Percentiles rank a stretch among this genome's conserved stretches.
Conservation (phyloP, 2,113 vertebrate species). For the Rhegmatorhina hoffmannsi region DNA sequence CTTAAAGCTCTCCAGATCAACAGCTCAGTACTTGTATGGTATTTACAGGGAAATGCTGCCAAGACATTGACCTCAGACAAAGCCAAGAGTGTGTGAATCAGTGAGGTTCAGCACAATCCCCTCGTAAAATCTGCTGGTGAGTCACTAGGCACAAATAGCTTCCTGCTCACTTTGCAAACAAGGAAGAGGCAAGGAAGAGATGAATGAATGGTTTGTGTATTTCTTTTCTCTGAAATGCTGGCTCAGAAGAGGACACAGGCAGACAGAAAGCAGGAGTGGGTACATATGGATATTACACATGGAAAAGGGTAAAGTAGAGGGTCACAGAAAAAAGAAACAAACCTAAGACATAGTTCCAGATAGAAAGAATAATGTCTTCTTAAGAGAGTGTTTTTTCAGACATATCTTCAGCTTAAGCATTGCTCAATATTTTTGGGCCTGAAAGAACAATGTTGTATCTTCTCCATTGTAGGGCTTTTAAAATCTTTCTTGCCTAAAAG, state of each 20-base stretch:
- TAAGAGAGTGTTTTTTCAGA: not conserved
- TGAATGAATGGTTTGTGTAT: not conserved
- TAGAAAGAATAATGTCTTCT: not conserved
- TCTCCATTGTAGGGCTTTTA: not conserved
- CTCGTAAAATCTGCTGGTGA: constrained; percentile 15
- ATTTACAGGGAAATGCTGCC: constrained; percentile 15
- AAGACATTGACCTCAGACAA: constrained; percentile 22
- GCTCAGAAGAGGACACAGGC: not conserved
- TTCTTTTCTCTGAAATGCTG: not conserved
- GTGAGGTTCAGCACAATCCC: constrained; percentile 19
- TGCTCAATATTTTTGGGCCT: not conserved
- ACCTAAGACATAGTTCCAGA: rapidly evolving
- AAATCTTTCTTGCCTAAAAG: not conserved
- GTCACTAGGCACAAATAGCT: constrained; percentile 29
- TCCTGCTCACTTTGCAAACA: not conserved
- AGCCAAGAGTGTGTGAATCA: not conserved
- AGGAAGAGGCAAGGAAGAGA: not conserved
- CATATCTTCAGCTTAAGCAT: not conserved
- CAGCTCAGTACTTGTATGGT: not conserved
- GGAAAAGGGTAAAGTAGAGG: not conserved
- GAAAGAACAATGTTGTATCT: not conserved
- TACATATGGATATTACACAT: not conserved
- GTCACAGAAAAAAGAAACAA: not conserved
- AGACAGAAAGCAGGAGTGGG: not conserved
- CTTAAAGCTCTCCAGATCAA: not conserved